Conservation (phyloP, 1,140 invertebrate genomes). For the Lerema accius region DNA sequence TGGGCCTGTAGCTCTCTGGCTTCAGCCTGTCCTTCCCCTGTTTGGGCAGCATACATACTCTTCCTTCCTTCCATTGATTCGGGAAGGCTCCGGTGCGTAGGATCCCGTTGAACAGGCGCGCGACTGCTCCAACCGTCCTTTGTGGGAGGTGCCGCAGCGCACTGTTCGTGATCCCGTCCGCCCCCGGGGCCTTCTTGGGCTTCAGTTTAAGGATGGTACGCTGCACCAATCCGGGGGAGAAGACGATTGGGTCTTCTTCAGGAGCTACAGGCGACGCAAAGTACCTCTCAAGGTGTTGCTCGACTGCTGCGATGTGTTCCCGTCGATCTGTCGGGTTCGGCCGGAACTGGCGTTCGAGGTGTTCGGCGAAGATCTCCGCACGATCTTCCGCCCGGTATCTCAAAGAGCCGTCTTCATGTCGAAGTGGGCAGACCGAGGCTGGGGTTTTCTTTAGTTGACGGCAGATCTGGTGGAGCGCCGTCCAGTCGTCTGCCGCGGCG, state of each 20-base stretch:
- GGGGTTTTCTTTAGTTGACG: conserved; percentile 4
- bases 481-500: not conserved
- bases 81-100: conserved; percentile 47
- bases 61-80: conserved; percentile 48
- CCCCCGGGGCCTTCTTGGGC: conserved; percentile 39
- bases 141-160: conserved; percentile 23
- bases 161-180: conserved; percentile 34
- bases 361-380: no score
- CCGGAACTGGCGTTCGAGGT: no score
- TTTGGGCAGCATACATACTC: conserved; percentile 45
- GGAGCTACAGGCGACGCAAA: conserved; percentile 14
- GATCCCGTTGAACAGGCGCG: no score
- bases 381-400: conserved; percentile 34
- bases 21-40: conserved; percentile 48
- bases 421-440: conserved; percentile 19
- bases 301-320: conserved; percentile 16
- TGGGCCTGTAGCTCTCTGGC: no score
- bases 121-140: conserved; percentile 34
- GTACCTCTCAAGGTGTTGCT: conserved; percentile 1
- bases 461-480: conserved; percentile 16
- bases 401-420: conserved; percentile 13
- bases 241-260: no score
- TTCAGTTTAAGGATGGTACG: no score
- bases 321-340: conserved; percentile 5
- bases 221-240: no score